Conservation (phyloP, 1,140 invertebrate species). For the Leptinotarsa texana region DNA sequence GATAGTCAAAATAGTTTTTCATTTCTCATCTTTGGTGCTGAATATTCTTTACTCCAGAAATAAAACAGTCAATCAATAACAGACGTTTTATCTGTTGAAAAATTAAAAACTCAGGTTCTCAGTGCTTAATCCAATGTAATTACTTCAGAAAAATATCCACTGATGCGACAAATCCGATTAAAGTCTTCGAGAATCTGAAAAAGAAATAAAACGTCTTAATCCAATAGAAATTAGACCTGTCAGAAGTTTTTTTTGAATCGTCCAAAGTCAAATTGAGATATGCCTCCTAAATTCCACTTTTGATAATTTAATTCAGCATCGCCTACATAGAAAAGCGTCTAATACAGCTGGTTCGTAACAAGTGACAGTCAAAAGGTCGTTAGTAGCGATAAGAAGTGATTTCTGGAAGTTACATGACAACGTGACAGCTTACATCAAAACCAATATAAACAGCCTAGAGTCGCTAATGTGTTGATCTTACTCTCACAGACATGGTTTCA, state of each 20-base stretch:
- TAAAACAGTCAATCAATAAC: no score
- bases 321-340: not conserved
- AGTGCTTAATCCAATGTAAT: no score
- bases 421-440: slow-evolving; percentile 25
- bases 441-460: slow-evolving; percentile 18
- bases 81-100: no score
- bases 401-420: slow-evolving; percentile 21
- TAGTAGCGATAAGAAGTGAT: slow-evolving; percentile 19
- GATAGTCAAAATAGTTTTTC: no score
- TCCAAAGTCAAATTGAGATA: not conserved
- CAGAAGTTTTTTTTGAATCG: not conserved
- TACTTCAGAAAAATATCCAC: no score
- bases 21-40: no score
- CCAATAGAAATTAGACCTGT: slow-evolving; percentile 4
- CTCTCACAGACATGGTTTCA: slow-evolving; percentile 13
- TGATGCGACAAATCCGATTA: not conserved
- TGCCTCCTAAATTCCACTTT: not conserved
- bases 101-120: no score
- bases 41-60: no score
- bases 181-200: not conserved
- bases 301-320: not conserved
- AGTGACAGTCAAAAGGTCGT: slow-evolving; percentile 1
- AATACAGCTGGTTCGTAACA: slow-evolving; percentile 13
- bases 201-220: not conserved
- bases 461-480: slow-evolving; percentile 23